phyloP scores from a whole-genome alignment of 92 coral and sea anemone species.

The Siderastrea radians region DNA sequence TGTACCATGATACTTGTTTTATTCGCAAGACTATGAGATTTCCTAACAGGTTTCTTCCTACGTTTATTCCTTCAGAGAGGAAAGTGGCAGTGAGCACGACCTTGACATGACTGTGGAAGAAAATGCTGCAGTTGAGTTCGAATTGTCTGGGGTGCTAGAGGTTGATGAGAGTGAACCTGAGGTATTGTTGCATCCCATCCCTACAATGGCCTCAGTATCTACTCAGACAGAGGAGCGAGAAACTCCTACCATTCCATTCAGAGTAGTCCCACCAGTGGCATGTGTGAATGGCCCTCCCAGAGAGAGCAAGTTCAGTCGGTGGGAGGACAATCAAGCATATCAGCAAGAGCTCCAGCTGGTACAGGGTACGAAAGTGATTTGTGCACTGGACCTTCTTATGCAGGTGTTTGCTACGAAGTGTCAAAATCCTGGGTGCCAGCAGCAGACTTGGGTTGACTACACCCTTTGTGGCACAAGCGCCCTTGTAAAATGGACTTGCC shows the following conservation, averaged over 20 bases:
- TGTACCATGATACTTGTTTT: too few species aligned
- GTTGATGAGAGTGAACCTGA: background rate
- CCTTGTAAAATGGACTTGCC: background rate
- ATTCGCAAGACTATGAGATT: background rate
- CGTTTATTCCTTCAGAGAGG: slow-evolving; percentile 1
- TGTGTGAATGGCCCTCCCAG: slow-evolving; percentile 3
- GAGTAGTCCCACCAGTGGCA: background rate
- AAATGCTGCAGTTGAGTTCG: background rate
- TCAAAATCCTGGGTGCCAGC: slow-evolving; percentile 1
- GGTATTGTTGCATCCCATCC: background rate
- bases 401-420: background rate
- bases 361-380: background rate
- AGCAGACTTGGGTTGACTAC: background rate
- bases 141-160: slow-evolving; percentile 17
- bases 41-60: background rate
- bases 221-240: slow-evolving; percentile 25
- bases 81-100: slow-evolving; percentile 15
- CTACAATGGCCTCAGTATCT: slow-evolving; percentile 22
- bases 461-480: background rate
- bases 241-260: background rate
- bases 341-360: background rate
- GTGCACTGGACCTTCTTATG: background rate
- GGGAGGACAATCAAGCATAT: slow-evolving; percentile 16
- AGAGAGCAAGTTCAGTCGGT: slow-evolving; percentile 13
- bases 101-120: slow-evolving; percentile 25